phyloP scores from a whole-genome alignment of 2,113 vertebrate species.

The Tauraco erythrolophus region DNA sequence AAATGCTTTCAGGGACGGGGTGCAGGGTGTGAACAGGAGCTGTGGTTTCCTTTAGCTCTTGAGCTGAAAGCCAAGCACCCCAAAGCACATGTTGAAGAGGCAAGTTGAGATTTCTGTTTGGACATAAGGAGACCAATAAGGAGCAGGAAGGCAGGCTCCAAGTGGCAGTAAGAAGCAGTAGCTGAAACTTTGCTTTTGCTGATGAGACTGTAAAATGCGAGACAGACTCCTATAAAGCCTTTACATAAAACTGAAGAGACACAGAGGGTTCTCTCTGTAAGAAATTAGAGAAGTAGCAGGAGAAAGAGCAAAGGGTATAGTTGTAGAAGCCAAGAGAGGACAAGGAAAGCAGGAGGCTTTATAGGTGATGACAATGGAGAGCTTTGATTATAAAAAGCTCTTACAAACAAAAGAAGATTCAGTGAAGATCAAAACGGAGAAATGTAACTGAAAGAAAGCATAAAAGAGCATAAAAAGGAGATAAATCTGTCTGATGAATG shows the following conservation, averaged over 20 bases:
- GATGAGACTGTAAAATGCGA: neutral
- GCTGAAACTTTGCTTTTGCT: neutral
- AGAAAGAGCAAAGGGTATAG: neutral
- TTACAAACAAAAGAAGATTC: neutral
- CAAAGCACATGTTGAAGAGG: neutral
- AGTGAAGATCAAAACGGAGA: neutral
- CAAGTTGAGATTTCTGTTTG: neutral
- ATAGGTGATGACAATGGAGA: neutral
- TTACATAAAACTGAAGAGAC: neutral
- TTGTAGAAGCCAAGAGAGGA: neutral
- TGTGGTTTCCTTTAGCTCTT: neutral
- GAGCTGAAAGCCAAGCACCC: neutral
- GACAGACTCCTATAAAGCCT: neutral
- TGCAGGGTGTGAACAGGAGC: no score
- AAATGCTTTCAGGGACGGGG: no score
- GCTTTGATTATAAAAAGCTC: neutral
- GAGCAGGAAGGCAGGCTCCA: neutral
- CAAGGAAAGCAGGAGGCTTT: neutral
- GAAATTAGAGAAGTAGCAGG: neutral
- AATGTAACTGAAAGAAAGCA: neutral
- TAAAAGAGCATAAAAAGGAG: neutral
- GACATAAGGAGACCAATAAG: neutral
- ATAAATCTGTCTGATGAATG: neutral
- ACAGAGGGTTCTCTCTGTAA: neutral
- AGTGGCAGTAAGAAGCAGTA: neutral